Conservation (phyloP, 2,888 invertebrate species). For the Caenorhabditis macrosperma region DNA sequence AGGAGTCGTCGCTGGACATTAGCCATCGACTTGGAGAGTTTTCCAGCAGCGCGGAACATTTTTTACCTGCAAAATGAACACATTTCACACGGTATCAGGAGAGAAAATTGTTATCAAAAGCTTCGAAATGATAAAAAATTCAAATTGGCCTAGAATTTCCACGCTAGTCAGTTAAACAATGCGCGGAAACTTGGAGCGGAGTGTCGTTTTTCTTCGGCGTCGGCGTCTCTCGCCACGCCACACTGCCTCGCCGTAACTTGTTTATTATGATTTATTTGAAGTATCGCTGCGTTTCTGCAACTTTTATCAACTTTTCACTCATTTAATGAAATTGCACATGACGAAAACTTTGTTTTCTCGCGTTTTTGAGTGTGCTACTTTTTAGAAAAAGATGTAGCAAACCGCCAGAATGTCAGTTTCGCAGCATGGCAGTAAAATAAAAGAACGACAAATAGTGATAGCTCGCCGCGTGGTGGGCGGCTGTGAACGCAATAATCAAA, state of each 20-base stretch:
- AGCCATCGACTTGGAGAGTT: slow-evolving; percentile 27
- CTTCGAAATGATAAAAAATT: background rate
- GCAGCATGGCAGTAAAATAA: background rate
- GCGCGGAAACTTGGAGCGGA: slow-evolving; percentile 4
- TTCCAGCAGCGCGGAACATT: slow-evolving; percentile 57
- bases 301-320: background rate
- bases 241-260: slow-evolving; percentile 1
- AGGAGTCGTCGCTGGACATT: slow-evolving; percentile 83
- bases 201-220: slow-evolving; percentile 8
- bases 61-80: slow-evolving; percentile 6
- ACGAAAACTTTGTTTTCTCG: too few species aligned
- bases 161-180: slow-evolving; percentile 6
- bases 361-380: too few species aligned
- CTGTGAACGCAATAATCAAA: slow-evolving; percentile 15
- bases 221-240: slow-evolving; percentile 7
- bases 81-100: background rate
- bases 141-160: slow-evolving; percentile 16
- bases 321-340: too few species aligned
- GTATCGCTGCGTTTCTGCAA: background rate
- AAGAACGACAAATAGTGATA: slow-evolving; percentile 20
- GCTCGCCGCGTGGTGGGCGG: slow-evolving; percentile 17
- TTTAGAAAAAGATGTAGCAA: background rate
- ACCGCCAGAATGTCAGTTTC: background rate
- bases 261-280: slow-evolving; percentile 6
- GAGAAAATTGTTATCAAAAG: background rate